Evolutionary conservation across 2,888 invertebrate genomes (phyloP), one percentile per base, ranked within the genome.

Genomic region (Drosophila formosana): DNA sequence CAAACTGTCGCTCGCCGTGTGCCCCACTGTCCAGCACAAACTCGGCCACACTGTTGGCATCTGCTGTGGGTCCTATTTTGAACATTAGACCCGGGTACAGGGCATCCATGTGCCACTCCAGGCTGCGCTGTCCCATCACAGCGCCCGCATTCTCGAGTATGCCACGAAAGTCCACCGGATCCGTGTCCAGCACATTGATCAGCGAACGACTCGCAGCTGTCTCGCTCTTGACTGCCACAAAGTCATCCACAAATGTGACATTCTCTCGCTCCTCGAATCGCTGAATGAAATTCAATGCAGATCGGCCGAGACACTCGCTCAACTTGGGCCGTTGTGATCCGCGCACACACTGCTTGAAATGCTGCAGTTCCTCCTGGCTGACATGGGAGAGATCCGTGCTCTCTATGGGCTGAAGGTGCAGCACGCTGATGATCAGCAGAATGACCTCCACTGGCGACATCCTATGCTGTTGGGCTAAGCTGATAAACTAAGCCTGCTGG

Each of bases 61-160:
- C 93, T 1, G 95, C 92, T 41, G 95, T 95, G 41, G 97, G 96
- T 2, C 96, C 95, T 51, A 97, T 94, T 72, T 94, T 94, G 94
- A 97, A 95, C 63, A 94, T 94, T 9, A 97, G 91, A 0, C 97
- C 97, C 0, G 97, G 97, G 90, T 96, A 96, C 1, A 97, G 71
- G 4, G 92, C 93, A 64, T 95, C 94, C 91, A 97, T 93, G 71
- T 96, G 96, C 96, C 96, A 97, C 80, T 95, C 95, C 60, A 97
- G 90, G 13, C 95, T 95, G 53, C 97, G 93, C 74, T 95, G 94
- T 8, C 96, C 95, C 84, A 97, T 95, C 8, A 96, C 92, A 62
- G 94, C 93, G 67, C 95, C 94, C 8, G 95, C 94, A 77, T 95
- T 94, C 92, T 96, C 96, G 72, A 96, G 91, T 63, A 96, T 94